Evolutionary conservation across 53 echinoderm and acorn worm species (phyloP), one percentile per base, ranked within the genome.

Genomic region (Hippasteria phrygiana): DNA sequence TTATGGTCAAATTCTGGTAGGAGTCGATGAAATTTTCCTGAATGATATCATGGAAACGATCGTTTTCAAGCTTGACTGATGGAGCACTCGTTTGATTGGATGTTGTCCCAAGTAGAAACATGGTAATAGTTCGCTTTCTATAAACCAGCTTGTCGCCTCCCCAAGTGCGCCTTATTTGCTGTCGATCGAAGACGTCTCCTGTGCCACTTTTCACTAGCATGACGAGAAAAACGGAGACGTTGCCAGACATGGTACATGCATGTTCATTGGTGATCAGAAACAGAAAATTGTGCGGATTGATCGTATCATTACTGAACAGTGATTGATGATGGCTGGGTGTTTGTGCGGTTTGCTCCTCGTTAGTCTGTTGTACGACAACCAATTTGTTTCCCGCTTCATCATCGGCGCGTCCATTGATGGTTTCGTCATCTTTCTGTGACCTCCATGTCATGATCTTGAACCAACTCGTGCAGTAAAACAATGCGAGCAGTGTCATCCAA

Each of bases 21-120:
- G 42, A 41, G 20, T 88, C 88, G 5, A 76, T 11, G 26, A 88
- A 88, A 35, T 88, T 40, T 55, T 88, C 88, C 75, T 75, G 88
- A 17, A 88, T 62, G 18, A 88, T 88, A 39, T 88, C 88, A 9
- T 28, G 38, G 62, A 29, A 53, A 4, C 27, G 17, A 5, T 28
- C n/a, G 43, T 88, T 75, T 45, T 88, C 88, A 16, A 20, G 4
- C 10, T 28, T 5, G 38, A 88, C 43, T 42, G 42, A 20, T 13
- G 12, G 13, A 26, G 41, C 31, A 4, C 16, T 8, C 13, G 55
- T 73, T 4, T 32, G 18, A 8, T 75, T 74, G 17, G 40, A 24
- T 18, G 42, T 74, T 22, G 39, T 42, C 0, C 88, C 88, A 14
- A 88, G 39, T 0, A 88, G 74, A 62, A 88, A 88, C 88, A 88